A percentile compares a stretch with the other conserved stretches of the same genome.
Conservation (phyloP, 1,140 invertebrate genomes). For the Aporrectodea caliginosa region DNA sequence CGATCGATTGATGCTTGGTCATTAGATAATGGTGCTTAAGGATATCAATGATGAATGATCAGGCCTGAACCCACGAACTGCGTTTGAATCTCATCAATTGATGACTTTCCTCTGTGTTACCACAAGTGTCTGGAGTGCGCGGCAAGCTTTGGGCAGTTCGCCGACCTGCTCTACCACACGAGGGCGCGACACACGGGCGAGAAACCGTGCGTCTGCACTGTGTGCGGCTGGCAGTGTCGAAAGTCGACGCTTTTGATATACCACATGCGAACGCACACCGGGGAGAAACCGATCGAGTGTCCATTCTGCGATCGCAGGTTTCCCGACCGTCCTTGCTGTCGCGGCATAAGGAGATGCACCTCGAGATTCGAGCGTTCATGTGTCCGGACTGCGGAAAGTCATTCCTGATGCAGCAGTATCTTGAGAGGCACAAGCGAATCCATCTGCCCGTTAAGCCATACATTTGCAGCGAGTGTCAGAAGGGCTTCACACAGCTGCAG, state of each 20-base stretch:
- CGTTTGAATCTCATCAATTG: too few species aligned
- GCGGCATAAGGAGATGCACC: neutral
- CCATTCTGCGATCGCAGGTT: neutral
- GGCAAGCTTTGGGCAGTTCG: neutral
- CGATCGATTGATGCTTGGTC: too few species aligned
- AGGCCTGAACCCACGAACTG: too few species aligned
- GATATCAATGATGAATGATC: too few species aligned
- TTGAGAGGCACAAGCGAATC: neutral
- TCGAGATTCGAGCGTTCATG: neutral
- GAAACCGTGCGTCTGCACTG: neutral
- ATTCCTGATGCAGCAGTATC: neutral
- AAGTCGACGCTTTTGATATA: neutral
- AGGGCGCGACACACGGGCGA: neutral
- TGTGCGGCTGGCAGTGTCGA: neutral
- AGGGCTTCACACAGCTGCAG: slow-evolving; percentile 96
- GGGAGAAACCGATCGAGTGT: neutral
- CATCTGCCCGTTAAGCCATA: neutral
- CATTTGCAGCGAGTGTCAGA: slow-evolving; percentile 59
- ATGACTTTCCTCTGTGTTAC: too few species aligned
- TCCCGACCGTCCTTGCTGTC: neutral
- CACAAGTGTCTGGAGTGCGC: too few species aligned
- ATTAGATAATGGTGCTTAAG: too few species aligned
- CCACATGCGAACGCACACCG: neutral
- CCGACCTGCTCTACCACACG: neutral
- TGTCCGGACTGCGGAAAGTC: neutral